phyloP scores from a whole-genome alignment of 1,140 invertebrate genomes.

The Brachionus koreanus region DNA sequence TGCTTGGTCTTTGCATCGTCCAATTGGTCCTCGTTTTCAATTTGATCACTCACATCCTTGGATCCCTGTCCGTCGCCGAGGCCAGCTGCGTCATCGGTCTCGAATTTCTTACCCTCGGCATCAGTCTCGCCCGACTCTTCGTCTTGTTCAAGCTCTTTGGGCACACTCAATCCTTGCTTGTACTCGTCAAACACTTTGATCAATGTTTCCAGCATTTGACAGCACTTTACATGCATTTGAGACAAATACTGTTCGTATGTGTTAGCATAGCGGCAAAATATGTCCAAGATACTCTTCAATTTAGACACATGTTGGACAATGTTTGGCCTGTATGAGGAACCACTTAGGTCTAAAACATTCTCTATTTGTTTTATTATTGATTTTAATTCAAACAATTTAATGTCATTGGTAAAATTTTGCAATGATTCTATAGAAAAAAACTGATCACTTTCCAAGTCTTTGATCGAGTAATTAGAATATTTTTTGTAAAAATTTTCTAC shows the following conservation, averaged over 20 bases:
- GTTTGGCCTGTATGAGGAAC: neutral
- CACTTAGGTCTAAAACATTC: neutral
- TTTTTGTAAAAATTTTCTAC: constrained; percentile 14
- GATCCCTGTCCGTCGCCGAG: constrained; percentile 34
- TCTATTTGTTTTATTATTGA: neutral
- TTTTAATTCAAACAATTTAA: neutral
- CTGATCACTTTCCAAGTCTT: neutral
- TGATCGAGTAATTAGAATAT: neutral
- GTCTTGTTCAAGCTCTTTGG: neutral
- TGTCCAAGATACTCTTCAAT: neutral
- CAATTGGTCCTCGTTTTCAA: constrained; percentile 39
- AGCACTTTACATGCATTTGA: neutral
- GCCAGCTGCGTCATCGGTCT: constrained; percentile 7
- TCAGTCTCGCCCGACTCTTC: neutral
- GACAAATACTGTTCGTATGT: neutral
- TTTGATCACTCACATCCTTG: constrained; percentile 44
- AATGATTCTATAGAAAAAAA: neutral
- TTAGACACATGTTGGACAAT: neutral
- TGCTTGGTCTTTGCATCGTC: constrained; percentile 24
- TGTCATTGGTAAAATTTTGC: neutral
- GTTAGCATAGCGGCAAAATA: neutral
- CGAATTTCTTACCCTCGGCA: neutral
- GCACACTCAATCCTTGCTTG: neutral
- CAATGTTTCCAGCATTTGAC: neutral
- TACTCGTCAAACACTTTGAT: constrained; percentile 26